phyloP scores from a whole-genome alignment of 2,113 vertebrate species.

The Phocoena phocoena region DNA sequence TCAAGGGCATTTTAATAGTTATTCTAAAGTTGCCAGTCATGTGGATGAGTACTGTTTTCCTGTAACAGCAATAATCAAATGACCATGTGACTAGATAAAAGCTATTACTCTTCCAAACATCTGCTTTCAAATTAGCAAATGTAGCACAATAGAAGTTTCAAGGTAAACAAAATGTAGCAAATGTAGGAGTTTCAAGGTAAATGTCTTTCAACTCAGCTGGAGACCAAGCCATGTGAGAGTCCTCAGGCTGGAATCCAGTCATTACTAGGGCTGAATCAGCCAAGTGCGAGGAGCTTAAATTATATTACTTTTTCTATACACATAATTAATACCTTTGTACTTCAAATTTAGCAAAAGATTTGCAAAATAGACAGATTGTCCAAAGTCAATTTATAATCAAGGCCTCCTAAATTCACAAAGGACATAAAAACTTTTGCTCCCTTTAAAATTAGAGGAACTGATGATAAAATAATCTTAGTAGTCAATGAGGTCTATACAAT shows the following conservation, averaged over 20 bases:
- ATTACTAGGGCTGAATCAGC: neutral
- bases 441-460: neutral
- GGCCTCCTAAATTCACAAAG: neutral
- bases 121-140: neutral
- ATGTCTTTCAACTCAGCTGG: neutral
- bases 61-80: neutral
- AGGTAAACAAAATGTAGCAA: no score
- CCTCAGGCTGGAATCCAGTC: neutral
- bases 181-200: neutral
- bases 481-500: neutral
- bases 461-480: neutral
- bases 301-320: neutral
- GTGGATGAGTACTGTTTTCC: neutral
- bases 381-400: neutral
- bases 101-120: neutral
- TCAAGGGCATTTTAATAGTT: neutral
- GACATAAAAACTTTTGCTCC: neutral
- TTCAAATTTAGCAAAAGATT: neutral
- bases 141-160: neutral
- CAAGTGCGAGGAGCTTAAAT: neutral
- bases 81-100: neutral
- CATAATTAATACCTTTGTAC: neutral
- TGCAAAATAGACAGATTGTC: neutral
- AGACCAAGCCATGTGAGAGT: neutral
- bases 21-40: neutral